Percentiles rank a stretch among this genome's conserved stretches.
phyloP scores from a whole-genome alignment of 2,113 vertebrate genomes.

The Bothrops jararaca region DNA sequence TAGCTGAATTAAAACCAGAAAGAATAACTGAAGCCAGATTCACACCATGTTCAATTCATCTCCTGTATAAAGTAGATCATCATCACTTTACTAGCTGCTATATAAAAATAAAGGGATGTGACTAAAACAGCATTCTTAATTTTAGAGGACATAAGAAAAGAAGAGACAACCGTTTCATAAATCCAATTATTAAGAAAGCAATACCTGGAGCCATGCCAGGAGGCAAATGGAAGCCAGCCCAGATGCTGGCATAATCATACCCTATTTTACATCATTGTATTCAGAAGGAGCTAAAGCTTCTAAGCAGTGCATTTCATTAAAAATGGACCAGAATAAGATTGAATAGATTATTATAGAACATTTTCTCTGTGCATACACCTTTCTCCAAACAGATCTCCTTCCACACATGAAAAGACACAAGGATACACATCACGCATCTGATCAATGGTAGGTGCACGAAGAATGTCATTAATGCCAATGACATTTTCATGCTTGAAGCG shows the following conservation, averaged over 20 bases:
- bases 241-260: not conserved
- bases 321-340: not conserved
- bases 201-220: not conserved
- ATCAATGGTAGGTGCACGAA: slow-evolving; percentile 80
- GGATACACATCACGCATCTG: slow-evolving; percentile 92
- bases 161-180: not conserved
- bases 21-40: not conserved
- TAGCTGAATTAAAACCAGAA: not conserved
- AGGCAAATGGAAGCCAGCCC: not conserved
- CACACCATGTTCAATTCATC: not conserved
- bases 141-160: not conserved
- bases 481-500: slow-evolving; percentile 89
- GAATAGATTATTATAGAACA: not conserved
- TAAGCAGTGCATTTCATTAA: not conserved
- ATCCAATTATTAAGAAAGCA: not conserved
- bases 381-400: not conserved
- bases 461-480: slow-evolving; percentile 89
- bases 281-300: not conserved
- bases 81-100: not conserved
- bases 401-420: slow-evolving; percentile 23
- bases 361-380: not conserved
- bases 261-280: not conserved
- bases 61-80: not conserved
- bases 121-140: not conserved
- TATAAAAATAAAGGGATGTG: not conserved